Evolutionary conservation across 2,113 vertebrate species (phyloP), one percentile per base, ranked within the genome.

Genomic region (Lynx canadensis): DNA sequence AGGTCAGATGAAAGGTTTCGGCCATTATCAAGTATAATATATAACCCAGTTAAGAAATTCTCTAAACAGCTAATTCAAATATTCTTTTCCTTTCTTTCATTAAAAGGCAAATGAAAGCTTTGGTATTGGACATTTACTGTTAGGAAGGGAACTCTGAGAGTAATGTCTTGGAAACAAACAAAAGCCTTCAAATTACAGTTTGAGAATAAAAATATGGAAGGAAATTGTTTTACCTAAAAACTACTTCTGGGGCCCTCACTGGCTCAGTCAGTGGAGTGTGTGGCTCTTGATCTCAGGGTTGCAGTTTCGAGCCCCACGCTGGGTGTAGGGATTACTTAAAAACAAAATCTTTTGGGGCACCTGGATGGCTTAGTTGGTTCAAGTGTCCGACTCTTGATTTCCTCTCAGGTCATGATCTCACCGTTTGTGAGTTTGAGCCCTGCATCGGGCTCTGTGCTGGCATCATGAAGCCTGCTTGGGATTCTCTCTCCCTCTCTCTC

Each of bases 81-180:
- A 71, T 63, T 87, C 9, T 63, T 82, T 96, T 92, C 36, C 68
- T 89, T 85, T 88, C 10, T 89, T 97, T 92, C 16, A 82, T 57
- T 92, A 88, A 74, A 95, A 88, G 55, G 60, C 36, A 91, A 90
- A 76, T 31, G 6, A 97, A 94, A 89, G 3, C 2, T 65, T 93
- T 90, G 52, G 55, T 68, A 87, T 3, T 71, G n/a, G 71, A 81
- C n/a, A 63, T 45, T 95, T 82, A 71, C 19, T 92, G 50, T 71
- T 94, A 87, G 25, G 81, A 94, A 83, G 31, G 27, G 36, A 96
- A 95, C 68, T 23, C 15, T 63, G 45, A 88, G 36, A 83, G 5
- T 87, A 91, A 73, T 91, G 23, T 31, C 25, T 93, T 41, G 6
- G 1, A 3, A 36, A 71, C 21, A 13, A 15, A 63, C 57, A 31